These are phyloP conservation scores for Acanthosepion pharaonis DNA, from an alignment of 2,888 invertebrate species.

Conservation along the genomic window DNA sequence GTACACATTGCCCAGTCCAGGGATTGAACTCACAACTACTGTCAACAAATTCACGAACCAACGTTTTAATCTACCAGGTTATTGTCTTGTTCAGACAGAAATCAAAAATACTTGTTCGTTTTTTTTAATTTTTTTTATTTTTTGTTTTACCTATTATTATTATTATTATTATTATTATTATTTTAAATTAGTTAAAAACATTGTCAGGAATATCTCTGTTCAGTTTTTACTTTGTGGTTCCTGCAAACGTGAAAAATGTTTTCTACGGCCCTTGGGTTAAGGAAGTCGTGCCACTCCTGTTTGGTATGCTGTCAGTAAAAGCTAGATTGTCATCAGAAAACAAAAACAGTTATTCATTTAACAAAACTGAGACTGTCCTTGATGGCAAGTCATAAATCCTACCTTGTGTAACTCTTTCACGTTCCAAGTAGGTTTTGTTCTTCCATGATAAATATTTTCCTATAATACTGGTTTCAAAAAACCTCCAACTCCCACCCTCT, in stretches of 20 bases:
- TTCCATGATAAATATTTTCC: neutral
- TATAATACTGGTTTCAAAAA: too few relatives aligned
- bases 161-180: too few relatives aligned
- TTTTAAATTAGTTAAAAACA: neutral
- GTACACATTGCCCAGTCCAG: too few relatives aligned
- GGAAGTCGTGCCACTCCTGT: neutral
- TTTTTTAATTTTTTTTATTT: neutral
- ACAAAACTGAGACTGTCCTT: neutral
- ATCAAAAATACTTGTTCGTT: neutral
- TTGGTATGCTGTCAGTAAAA: neutral
- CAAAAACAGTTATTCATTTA: neutral
- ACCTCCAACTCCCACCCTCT: too few relatives aligned
- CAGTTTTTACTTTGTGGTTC: neutral
- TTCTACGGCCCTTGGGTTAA: neutral
- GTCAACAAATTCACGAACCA: too few relatives aligned
- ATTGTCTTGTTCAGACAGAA: neutral
- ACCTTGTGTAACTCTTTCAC: neutral
- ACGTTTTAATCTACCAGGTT: neutral
- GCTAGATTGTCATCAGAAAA: neutral
- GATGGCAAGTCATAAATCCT: neutral
- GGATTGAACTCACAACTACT: too few relatives aligned
- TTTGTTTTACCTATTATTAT: neutral
- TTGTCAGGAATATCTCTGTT: neutral
- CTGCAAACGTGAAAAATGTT: neutral
- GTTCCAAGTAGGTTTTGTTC: neutral